phyloP scores from a whole-genome alignment of 1,140 invertebrate species.

The Metopolophium dirhodum region DNA sequence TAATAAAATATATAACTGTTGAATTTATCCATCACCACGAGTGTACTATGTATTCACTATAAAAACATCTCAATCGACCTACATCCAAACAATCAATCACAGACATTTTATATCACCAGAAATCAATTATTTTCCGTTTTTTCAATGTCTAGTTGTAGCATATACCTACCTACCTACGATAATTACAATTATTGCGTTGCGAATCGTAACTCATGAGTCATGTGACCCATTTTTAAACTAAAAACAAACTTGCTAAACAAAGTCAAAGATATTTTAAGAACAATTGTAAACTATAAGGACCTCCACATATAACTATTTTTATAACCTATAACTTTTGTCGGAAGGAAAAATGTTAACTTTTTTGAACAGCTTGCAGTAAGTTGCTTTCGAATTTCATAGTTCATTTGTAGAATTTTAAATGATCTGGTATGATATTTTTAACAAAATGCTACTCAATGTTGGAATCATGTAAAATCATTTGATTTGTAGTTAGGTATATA shows the following conservation, averaged over 20 bases:
- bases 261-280: neutral
- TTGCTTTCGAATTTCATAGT: neutral
- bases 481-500: neutral
- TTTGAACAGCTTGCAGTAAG: no score
- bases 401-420: neutral
- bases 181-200: neutral
- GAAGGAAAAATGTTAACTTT: neutral
- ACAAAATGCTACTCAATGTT: neutral
- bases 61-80: neutral
- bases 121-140: conserved; percentile 9
- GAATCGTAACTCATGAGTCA: neutral
- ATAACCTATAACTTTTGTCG: neutral
- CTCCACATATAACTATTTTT: neutral
- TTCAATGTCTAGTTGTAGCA: neutral
- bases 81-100: neutral
- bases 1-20: neutral
- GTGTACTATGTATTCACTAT: neutral
- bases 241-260: neutral
- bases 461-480: neutral
- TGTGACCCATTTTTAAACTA: neutral
- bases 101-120: neutral
- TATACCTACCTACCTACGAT: neutral
- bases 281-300: neutral
- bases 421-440: neutral
- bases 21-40: neutral